These are phyloP conservation scores for Enteromius unitaeniatus DNA, from an alignment of 2,797 vertebrate species.

Conservation along the genomic window DNA sequence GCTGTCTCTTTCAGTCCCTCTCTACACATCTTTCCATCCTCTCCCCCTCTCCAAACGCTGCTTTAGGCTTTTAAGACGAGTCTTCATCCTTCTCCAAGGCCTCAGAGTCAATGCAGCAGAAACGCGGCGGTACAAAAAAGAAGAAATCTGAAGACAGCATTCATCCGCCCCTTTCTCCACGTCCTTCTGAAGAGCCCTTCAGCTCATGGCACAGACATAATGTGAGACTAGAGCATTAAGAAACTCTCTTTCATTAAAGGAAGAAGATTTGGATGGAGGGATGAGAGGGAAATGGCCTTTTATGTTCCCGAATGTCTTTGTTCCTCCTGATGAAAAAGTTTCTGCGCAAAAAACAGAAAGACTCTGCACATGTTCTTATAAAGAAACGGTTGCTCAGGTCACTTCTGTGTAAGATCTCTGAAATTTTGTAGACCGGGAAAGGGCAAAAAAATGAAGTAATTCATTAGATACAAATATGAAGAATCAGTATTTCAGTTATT, in stretches of 20 bases:
- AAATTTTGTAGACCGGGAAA: background rate
- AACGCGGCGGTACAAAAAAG: constrained; percentile 57
- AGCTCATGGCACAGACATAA: constrained; percentile 77
- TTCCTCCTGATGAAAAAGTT: constrained; percentile 56
- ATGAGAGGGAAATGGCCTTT: constrained; percentile 61
- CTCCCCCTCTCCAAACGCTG: constrained; percentile 68
- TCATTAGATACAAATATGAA: background rate
- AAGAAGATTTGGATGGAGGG: constrained; percentile 59
- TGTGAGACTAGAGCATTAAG: constrained; percentile 80
- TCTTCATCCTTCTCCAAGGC: constrained; percentile 80
- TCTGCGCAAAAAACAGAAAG: constrained; percentile 30
- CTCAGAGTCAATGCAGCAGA: constrained; percentile 70
- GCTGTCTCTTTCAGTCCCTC: constrained; percentile 66
- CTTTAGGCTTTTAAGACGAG: constrained; percentile 82
- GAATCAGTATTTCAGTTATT: constrained; percentile 9
- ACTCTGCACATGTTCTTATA: constrained; percentile 27
- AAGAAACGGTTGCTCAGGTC: background rate
- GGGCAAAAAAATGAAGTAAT: background rate
- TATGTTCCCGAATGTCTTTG: constrained; percentile 43
- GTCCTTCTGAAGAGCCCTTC: constrained; percentile 78
- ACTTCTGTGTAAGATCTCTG: background rate
- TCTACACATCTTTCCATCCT: constrained; percentile 69
- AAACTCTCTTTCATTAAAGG: constrained; percentile 61
- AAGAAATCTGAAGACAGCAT: constrained; percentile 55
- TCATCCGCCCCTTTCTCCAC: constrained; percentile 66